Evolutionary conservation across 92 coral and sea anemone species (phyloP).

Genomic region (Zoanthus sociatus): DNA sequence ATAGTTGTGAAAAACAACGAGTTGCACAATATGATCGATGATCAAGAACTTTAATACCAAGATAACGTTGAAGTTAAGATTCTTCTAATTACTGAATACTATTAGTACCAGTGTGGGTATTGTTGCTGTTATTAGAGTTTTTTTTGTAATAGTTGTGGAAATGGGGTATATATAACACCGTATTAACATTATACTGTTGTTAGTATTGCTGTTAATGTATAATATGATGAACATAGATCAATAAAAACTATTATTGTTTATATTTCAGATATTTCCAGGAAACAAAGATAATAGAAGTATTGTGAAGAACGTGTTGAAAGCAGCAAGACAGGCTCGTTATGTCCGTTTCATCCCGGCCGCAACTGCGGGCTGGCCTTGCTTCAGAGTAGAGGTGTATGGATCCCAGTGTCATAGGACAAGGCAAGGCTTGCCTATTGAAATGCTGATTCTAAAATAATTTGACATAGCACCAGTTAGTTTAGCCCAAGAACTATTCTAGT

Average conservation of each 20-base stretch:
- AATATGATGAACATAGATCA: neutral
- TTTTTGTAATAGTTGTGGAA: neutral
- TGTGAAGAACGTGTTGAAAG: constrained; percentile 26
- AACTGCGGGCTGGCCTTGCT: neutral
- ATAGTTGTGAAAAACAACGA: too few relatives aligned
- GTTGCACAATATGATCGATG: too few relatives aligned
- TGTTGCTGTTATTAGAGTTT: neutral
- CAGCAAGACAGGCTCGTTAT: neutral
- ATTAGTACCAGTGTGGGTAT: neutral
- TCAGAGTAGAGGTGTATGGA: too few relatives aligned
- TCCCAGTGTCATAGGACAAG: too few relatives aligned
- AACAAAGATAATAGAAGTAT: constrained; percentile 26
- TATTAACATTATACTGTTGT: neutral
- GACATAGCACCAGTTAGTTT: too few relatives aligned
- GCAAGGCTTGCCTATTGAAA: too few relatives aligned
- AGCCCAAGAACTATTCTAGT: too few relatives aligned
- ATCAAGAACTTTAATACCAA: too few relatives aligned
- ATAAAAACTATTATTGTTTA: neutral
- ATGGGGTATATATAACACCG: too few relatives aligned
- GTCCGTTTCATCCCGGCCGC: constrained; percentile 46
- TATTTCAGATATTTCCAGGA: constrained; percentile 36
- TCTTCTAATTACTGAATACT: too few relatives aligned
- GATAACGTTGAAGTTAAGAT: too few relatives aligned
- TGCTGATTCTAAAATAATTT: too few relatives aligned
- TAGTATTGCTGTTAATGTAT: neutral